Evolutionary conservation across 2,113 vertebrate species (phyloP).

Genomic region (Eurystomus gularis): DNA sequence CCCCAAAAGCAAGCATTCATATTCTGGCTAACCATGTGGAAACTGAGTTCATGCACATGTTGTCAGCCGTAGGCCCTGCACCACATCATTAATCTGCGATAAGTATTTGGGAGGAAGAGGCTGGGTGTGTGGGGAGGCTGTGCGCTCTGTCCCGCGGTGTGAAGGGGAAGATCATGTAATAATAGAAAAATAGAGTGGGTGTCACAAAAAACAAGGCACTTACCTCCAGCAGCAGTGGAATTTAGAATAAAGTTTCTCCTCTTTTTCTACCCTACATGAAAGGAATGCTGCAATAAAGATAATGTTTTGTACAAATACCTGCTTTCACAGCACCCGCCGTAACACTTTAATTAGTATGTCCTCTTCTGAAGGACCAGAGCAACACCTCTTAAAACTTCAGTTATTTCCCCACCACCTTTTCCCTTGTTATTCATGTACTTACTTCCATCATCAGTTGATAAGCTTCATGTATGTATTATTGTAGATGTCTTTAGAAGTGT

Average conservation of each 20-base stretch:
- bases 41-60: slow-evolving; percentile 49
- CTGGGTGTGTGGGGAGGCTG: neutral
- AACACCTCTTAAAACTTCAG: neutral
- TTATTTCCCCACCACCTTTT: neutral
- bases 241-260: neutral
- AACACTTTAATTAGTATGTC: accelerated
- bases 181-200: slow-evolving; percentile 14
- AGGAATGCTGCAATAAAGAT: neutral
- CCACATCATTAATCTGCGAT: slow-evolving; percentile 63
- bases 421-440: accelerated
- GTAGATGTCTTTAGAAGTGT: neutral
- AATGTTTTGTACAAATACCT: neutral
- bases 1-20: neutral
- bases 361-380: neutral
- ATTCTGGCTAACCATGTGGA: slow-evolving; percentile 50
- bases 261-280: neutral
- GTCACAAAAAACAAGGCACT: neutral
- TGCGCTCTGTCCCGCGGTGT: neutral
- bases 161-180: neutral
- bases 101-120: slow-evolving; percentile 46
- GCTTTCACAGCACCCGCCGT: neutral
- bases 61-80: slow-evolving; percentile 32
- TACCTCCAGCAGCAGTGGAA: neutral
- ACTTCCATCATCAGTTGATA: neutral
- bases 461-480: neutral